Evolutionary conservation across 2,113 vertebrate genomes (phyloP).

Genomic region (Syngnathus scovelli): DNA sequence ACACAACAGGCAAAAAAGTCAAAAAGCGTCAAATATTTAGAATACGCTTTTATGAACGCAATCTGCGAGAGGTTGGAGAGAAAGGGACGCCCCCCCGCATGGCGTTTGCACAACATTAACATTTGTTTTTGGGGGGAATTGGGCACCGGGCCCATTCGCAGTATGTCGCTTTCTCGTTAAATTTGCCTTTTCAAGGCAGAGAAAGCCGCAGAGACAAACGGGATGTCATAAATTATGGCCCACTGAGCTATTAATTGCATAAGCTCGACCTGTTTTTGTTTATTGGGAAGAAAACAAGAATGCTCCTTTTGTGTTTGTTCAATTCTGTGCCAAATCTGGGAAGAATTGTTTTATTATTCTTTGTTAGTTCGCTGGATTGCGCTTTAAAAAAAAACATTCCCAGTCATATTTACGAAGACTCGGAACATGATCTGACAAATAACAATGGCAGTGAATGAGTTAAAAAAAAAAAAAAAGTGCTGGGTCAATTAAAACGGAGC

Average conservation of each 20-base stretch:
- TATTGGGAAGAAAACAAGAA: background rate
- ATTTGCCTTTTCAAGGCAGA: slow-evolving; percentile 5
- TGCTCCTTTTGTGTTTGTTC: background rate
- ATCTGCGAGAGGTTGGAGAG: background rate
- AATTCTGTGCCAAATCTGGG: background rate
- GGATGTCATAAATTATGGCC: slow-evolving; percentile 3
- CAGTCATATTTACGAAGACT: background rate
- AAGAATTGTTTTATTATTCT: background rate
- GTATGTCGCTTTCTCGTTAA: slow-evolving; percentile 7
- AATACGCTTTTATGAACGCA: slow-evolving; percentile 13
- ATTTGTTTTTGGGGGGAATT: background rate
- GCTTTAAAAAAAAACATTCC: background rate
- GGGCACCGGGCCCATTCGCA: background rate
- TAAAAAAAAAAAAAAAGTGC: too few species aligned
- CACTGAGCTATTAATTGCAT: slow-evolving; percentile 5
- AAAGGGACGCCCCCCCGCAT: background rate
- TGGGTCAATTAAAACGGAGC: background rate
- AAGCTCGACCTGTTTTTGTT: slow-evolving; percentile 1
- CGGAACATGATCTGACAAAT: background rate
- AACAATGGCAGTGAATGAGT: background rate
- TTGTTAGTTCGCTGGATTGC: background rate
- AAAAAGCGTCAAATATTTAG: slow-evolving; percentile 10
- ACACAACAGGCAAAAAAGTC: slow-evolving; percentile 15
- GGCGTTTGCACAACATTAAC: slow-evolving; percentile 12
- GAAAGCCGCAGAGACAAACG: slow-evolving; percentile 5